Evolutionary conservation across 2,113 vertebrate genomes (phyloP), one percentile per base, ranked within the genome.

Genomic region (Prunella fulvescens): DNA sequence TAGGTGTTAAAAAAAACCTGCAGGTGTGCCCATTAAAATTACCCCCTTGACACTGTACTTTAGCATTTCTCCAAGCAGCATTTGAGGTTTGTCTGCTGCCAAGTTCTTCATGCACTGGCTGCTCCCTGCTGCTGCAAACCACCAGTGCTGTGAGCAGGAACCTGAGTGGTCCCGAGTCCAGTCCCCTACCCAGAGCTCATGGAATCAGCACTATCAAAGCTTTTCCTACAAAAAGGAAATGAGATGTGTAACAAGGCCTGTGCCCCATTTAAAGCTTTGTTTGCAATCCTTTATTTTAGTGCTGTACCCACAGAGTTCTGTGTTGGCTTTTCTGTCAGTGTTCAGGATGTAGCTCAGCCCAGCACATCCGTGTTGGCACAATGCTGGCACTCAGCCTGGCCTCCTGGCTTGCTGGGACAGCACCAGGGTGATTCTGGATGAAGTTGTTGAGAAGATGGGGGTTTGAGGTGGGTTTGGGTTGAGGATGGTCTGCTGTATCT

Each of bases 381-480:
- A 4, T 0, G 0, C 26, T 74, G 84, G 39, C 19, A 11, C 56
- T 45, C 1, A 0, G 42, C 45, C 42, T 23, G 26, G 19, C 72
- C 25, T 66, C 54, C 11, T 0, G 0, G 17, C 51, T 29, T 51
- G 11, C n/a, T 74, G 10, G 2, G 22, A 8, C 48, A 74, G 45
- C 17, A 48, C n/a, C 37, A 10, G 48, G 61, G 16, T 9, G 18
- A 6, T 33, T 61, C 54, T 12, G 56, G 28, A 16, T 64, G 19
- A 31, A 26, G 7, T 1, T 67, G 12, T 31, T 61, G 86, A 39
- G 15, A 62, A 66, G 4, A 23, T 79, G 65, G 48, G 57, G n/a
- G 11, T 40, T 61, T 11, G 45, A 26, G 25, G 39, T 72, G 70
- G 8, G 25, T 88, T 50, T 70, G 20, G 6, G 8, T 48, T 37